Base-by-base conservation (phyloP, 2,888 invertebrate species). In the Achlya flavicornis region DNA sequence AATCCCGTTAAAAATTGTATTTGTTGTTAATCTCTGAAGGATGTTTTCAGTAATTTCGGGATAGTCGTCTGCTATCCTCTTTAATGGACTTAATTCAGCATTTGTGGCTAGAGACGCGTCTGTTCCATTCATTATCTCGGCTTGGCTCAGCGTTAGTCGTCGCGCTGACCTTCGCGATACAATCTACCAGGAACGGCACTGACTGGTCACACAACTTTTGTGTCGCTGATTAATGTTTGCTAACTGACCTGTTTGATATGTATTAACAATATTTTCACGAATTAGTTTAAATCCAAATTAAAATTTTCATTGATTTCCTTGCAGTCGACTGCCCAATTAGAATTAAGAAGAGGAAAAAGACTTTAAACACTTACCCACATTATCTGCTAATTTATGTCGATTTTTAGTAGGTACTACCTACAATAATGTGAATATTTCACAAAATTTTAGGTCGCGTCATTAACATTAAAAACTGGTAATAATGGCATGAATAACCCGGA, bases 141-240 rank as follows among this genome's bases (percentile, higher is more conserved):
- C 41, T 41, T 41, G 41, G 12, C 41, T 41, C 41, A 41, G 41
- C 59, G 63, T 62, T 65, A 14, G 62, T 62, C 66, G n/a, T 70
- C 68, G 64, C 63, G 70, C 62, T 71, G 80, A 84, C 85, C 86
- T 85, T 84, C 80, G 70, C 65, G 67, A 72, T 75, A 70, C 69
- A 72, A 71, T 75, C 75, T 74, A 76, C 67, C 19, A 68, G 69
- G 70, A 75, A 69, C 66, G 58, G 64, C 73, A 70, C 75, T 64
- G 65, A 79, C 81, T 76, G 74, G 80, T 81, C 76, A 66, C 66
- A 72, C 77, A 65, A 69, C 77, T 75, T 75, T 77, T 77, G 71
- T 77, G 58, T 46, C 46, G n/a, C 46, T 46, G 71, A 64, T 70
- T 71, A 67, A 59, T 59, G 41, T 64, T 61, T 61, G 57, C 66